A percentile compares a stretch with the other conserved stretches of the same genome.
Conservation (phyloP, 2,113 vertebrate genomes). For the Natator depressus region DNA sequence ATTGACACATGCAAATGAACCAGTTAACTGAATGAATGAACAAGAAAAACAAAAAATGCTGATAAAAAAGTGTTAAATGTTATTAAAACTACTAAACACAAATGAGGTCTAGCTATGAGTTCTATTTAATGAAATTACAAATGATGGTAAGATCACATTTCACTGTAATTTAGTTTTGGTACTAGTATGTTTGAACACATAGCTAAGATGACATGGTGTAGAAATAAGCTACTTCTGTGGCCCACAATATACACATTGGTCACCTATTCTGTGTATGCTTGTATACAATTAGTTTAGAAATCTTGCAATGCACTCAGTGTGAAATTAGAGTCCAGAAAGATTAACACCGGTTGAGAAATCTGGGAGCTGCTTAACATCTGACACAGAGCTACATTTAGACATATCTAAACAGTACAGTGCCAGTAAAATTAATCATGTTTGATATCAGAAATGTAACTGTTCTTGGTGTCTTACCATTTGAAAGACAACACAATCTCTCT, state of each 20-base stretch:
- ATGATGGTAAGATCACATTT: background rate
- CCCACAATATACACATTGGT: background rate
- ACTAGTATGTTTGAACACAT: rapidly evolving
- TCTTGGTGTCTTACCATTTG: conserved; percentile 88
- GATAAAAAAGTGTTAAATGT: background rate
- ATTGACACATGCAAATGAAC: background rate
- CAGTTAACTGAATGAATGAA: background rate
- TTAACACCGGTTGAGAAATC: background rate
- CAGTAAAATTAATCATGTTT: rapidly evolving
- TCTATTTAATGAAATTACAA: background rate
- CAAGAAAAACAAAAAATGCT: background rate
- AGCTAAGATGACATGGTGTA: background rate
- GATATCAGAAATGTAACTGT: background rate
- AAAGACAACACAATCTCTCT: conserved; percentile 88
- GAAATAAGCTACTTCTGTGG: background rate
- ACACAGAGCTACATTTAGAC: background rate
- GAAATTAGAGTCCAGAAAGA: background rate
- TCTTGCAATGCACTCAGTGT: background rate
- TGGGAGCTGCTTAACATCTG: background rate
- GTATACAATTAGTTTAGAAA: background rate
- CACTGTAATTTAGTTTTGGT: background rate
- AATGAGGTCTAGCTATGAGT: background rate
- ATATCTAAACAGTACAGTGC: background rate
- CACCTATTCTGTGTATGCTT: background rate
- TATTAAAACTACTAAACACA: background rate